phyloP scores from a whole-genome alignment of 2,797 vertebrate genomes.

The Tenualosa ilisha region DNA sequence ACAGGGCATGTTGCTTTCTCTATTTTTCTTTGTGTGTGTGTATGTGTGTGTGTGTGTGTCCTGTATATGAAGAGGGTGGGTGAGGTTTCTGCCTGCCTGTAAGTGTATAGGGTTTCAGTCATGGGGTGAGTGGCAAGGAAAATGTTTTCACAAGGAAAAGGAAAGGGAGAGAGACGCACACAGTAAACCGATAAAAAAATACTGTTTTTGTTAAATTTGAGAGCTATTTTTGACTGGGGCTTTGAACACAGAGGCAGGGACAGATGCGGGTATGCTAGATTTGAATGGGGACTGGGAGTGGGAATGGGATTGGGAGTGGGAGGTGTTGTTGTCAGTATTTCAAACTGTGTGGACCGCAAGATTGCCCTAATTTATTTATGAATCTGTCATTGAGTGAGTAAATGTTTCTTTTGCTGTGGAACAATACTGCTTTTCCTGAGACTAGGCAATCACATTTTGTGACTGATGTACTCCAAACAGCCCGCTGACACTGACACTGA shows the following conservation, averaged over 20 bases:
- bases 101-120: conserved; percentile 35
- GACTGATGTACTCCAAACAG: not conserved
- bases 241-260: not conserved
- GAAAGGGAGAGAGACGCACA: conserved; percentile 21
- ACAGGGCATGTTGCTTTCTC: not conserved
- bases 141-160: conserved; percentile 38
- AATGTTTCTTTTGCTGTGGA: conserved; percentile 21
- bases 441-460: conserved; percentile 35
- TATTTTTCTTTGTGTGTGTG: conserved; percentile 42
- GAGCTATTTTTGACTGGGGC: conserved; percentile 24
- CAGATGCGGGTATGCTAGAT: not conserved
- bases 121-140: conserved; percentile 32
- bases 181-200: conserved; percentile 31
- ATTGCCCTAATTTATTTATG: conserved; percentile 19
- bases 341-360: not conserved
- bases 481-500: not conserved
- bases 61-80: not conserved
- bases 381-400: conserved; percentile 12
- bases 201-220: conserved; percentile 25
- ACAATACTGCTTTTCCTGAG: conserved; percentile 32
- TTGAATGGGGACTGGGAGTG: not conserved
- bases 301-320: not conserved
- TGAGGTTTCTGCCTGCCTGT: conserved; percentile 8
- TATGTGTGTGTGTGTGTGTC: conserved; percentile 46
- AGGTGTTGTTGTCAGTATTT: not conserved